Base-by-base conservation (phyloP, 2,888 invertebrate genomes). In the Ophion ellenae region DNA sequence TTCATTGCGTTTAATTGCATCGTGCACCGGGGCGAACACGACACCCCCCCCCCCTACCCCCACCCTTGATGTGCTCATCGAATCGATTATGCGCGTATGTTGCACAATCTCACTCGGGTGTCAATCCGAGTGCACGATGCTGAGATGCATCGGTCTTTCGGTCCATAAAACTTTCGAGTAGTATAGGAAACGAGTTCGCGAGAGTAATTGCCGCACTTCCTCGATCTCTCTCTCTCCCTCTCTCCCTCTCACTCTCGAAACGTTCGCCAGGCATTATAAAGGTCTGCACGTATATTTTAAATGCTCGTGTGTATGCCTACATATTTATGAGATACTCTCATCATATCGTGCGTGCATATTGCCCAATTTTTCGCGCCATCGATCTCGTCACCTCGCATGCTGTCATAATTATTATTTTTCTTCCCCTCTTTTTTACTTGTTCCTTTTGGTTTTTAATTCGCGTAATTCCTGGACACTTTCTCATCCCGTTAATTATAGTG, bases 321-420 rank as follows among this genome's bases (percentile, higher is more conserved):
- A 86, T 83, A 86, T 83, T 83, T 81, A 86, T 83, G 86, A 86
- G 86, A 59, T 59, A 75, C 57, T 47, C 77, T 74, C 67, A 36
- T 81, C 64, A n/a, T 28, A 47, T 76, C 66, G 59, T 59, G 67
- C 20, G 45, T 59, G 9, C 53, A 32, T 61, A 47, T 77, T 81
- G 76, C 81, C 76, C 74, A 86, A 86, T 83, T 83, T 77, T 81
- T 80, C 77, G 74, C 81, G 57, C 74, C 83, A 74, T 80, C 83
- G 73, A 83, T 83, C 77, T 77, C 76, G 74, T 74, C 83, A 83
- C 77, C 81, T 74, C 9, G 32, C 11, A 28, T 24, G 36, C 45
- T 36, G 45, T 63, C 63, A 17, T 59, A 24, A 80, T 80, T 80
- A 70, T 83, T 76, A 20, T 14, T 79, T 53, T 47, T 32, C n/a